These are phyloP conservation scores for Drosophila kepulauana DNA, from an alignment of 1,140 invertebrate species.

Conservation along the genomic window DNA sequence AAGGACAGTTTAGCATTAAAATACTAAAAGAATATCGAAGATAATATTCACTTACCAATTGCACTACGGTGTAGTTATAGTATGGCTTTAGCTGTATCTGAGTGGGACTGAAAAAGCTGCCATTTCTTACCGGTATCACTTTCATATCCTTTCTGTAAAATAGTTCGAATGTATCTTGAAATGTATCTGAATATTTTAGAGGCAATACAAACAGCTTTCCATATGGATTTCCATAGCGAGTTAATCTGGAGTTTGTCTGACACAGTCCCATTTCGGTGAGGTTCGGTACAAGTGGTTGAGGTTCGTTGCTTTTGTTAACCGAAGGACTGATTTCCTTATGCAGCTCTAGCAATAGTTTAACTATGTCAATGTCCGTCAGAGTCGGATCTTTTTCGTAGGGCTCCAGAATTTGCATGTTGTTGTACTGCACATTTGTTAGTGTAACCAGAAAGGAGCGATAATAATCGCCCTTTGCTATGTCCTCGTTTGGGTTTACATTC, in stretches of 20 bases:
- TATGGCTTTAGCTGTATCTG: constrained; percentile 46
- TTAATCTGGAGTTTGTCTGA: constrained; percentile 57
- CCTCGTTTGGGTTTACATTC: constrained; percentile 24
- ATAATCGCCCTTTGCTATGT: constrained; percentile 23
- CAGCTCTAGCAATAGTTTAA: constrained; percentile 48
- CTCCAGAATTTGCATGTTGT: constrained; percentile 48
- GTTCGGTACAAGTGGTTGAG: constrained; percentile 30
- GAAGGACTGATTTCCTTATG: constrained; percentile 32
- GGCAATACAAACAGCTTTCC: constrained; percentile 49
- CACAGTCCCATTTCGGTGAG: constrained; percentile 76
- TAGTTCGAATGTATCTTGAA: neutral
- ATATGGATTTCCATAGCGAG: constrained; percentile 64
- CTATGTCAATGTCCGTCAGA: constrained; percentile 48
- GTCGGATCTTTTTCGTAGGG: constrained; percentile 66
- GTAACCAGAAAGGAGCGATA: constrained; percentile 58
- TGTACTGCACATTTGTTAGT: constrained; percentile 56
- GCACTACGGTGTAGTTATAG: constrained; percentile 27
- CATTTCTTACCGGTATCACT: constrained; percentile 27
- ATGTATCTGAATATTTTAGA: neutral
- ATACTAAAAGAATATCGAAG: neutral
- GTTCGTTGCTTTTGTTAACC: neutral
- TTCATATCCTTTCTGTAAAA: constrained; percentile 7
- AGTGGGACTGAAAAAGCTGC: constrained; percentile 51
- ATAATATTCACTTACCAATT: constrained; percentile 28
- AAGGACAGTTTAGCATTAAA: neutral